Conservation (phyloP, 2,888 invertebrate species). For the Furcula furcula region DNA sequence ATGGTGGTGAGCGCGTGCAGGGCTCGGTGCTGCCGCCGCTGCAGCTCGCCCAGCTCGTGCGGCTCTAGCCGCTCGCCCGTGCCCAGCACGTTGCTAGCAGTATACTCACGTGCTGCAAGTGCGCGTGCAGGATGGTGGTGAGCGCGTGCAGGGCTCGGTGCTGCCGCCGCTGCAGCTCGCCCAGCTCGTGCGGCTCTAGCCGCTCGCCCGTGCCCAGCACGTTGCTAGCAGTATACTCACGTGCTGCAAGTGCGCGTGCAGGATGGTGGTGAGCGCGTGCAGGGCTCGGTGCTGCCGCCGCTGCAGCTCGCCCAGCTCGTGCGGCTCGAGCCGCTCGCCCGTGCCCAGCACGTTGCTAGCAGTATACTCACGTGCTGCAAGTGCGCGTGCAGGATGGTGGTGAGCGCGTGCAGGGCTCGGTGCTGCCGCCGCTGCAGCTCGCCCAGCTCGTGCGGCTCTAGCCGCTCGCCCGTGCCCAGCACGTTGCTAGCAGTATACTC, state of each 20-base stretch:
- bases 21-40: constrained; percentile 77
- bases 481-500: no score
- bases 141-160: constrained; percentile 86
- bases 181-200: constrained; percentile 33
- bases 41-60: constrained; percentile 33
- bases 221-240: constrained; percentile 84
- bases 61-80: constrained; percentile 63
- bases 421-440: constrained; percentile 56
- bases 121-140: constrained; percentile 84
- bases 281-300: constrained; percentile 81
- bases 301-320: constrained; percentile 36
- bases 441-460: constrained; percentile 22
- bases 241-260: constrained; percentile 88
- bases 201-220: constrained; percentile 85
- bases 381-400: constrained; percentile 86
- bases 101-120: constrained; percentile 85
- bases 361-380: constrained; percentile 84
- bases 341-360: constrained; percentile 89
- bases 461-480: no score
- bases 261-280: constrained; percentile 84
- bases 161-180: constrained; percentile 48
- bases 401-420: constrained; percentile 86
- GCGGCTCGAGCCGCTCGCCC: constrained; percentile 55
- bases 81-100: constrained; percentile 90
- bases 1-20: constrained; percentile 84